These are phyloP conservation scores for Danionella dracula DNA, from an alignment of 2,797 vertebrate genomes.

Conservation along the genomic window DNA sequence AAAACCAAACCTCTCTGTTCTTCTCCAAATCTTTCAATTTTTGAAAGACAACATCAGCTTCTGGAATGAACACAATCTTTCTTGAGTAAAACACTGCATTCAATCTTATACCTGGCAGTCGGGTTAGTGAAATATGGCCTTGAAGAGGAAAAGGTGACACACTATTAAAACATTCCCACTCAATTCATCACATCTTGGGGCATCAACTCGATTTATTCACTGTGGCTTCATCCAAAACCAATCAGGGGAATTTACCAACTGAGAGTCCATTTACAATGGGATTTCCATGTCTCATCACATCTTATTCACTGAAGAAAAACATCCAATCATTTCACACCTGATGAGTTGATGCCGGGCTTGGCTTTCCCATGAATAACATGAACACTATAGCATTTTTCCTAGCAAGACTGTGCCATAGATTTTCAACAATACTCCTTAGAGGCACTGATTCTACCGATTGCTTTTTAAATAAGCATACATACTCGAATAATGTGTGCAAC, in stretches of 20 bases:
- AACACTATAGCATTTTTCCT: slow-evolving; percentile 14
- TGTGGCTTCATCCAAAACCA: slow-evolving; percentile 34
- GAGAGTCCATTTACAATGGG: slow-evolving; percentile 27
- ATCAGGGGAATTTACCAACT: slow-evolving; percentile 35
- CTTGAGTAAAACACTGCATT: background rate
- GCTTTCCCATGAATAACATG: slow-evolving; percentile 24
- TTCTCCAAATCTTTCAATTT: slow-evolving; percentile 11
- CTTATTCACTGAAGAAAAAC: slow-evolving; percentile 39
- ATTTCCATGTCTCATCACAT: slow-evolving; percentile 37
- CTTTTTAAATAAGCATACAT: no score
- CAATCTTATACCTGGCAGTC: background rate
- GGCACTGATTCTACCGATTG: no score
- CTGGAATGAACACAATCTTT: slow-evolving; percentile 6
- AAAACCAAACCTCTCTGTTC: background rate
- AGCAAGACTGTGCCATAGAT: no score
- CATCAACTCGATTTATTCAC: slow-evolving; percentile 17
- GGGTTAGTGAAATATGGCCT: background rate
- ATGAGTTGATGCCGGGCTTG: slow-evolving; percentile 15
- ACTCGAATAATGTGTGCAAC: no score
- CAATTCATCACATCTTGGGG: slow-evolving; percentile 1
- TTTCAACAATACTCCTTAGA: no score
- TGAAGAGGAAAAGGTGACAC: slow-evolving; percentile 17
- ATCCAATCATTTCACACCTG: slow-evolving; percentile 26
- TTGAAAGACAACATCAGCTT: slow-evolving; percentile 1
- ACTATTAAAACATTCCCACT: slow-evolving; percentile 7